Conservation (phyloP, 2,797 vertebrate species). For the Streptopelia turtur region DNA sequence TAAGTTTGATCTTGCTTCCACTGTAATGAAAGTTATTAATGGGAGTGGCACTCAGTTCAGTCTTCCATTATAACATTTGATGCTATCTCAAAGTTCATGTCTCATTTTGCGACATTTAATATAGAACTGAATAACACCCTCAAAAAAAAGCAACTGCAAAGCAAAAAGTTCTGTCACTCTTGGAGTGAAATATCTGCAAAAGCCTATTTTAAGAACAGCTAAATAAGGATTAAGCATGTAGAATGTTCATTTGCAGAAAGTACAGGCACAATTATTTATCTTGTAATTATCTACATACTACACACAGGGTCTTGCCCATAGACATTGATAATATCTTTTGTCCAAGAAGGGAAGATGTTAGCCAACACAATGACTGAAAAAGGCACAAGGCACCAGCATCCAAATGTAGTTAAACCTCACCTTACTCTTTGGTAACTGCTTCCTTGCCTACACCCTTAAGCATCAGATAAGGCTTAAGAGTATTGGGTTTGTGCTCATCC, state of each 20-base stretch:
- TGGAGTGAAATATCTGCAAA: background rate
- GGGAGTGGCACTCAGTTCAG: background rate
- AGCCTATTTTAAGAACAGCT: background rate
- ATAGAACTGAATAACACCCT: background rate
- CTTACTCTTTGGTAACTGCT: background rate
- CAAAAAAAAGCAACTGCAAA: background rate
- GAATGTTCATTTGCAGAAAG: background rate
- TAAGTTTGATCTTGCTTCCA: constrained; percentile 5
- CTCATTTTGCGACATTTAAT: background rate
- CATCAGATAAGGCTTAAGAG: background rate
- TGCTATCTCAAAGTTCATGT: background rate
- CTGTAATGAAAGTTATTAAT: constrained; percentile 3
- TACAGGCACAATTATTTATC: background rate
- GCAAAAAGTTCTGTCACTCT: background rate
- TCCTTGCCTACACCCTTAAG: background rate
- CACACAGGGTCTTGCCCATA: background rate
- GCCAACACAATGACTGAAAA: background rate
- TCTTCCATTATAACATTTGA: background rate
- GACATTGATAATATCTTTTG: background rate
- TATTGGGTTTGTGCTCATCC: background rate
- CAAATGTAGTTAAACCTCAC: background rate
- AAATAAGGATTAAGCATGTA: background rate
- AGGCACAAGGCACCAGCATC: background rate
- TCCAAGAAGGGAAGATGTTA: background rate
- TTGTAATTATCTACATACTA: background rate